Conservation (phyloP, 1,140 invertebrate species). For the Tetramorium alpestre region DNA sequence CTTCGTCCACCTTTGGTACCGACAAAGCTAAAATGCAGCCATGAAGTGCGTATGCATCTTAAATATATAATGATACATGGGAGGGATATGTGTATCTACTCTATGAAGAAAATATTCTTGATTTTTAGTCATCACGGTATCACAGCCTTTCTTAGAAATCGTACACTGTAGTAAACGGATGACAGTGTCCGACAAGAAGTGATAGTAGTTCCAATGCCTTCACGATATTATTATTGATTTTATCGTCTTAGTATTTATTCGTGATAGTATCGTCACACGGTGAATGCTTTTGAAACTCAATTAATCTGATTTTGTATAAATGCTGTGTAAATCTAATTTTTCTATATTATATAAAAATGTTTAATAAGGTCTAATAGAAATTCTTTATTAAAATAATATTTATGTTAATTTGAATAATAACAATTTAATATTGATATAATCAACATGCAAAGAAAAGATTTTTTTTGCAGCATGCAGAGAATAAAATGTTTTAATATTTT, state of each 20-base stretch:
- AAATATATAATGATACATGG: constrained; percentile 27
- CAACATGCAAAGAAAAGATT: neutral
- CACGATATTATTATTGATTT: neutral
- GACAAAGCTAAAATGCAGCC: neutral
- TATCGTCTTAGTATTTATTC: neutral
- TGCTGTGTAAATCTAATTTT: neutral
- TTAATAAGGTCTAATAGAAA: neutral
- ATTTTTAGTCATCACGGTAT: neutral
- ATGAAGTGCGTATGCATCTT: neutral
- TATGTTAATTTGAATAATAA: too few species aligned
- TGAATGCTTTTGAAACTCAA: neutral
- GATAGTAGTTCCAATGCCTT: neutral
- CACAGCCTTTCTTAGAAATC: neutral
- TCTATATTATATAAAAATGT: neutral
- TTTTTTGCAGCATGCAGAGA: neutral
- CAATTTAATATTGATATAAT: neutral
- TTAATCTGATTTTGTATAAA: neutral
- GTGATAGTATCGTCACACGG: neutral
- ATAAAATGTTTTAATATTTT: neutral
- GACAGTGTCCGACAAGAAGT: neutral
- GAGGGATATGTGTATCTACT: neutral
- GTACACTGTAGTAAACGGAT: neutral
- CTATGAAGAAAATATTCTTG: neutral
- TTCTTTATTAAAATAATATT: neutral
- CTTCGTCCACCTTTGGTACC: neutral